A percentile compares a stretch with the other conserved stretches of the same genome.
Evolutionary conservation across 2,113 vertebrate genomes (phyloP).

Genomic region (Calonectris borealis): DNA sequence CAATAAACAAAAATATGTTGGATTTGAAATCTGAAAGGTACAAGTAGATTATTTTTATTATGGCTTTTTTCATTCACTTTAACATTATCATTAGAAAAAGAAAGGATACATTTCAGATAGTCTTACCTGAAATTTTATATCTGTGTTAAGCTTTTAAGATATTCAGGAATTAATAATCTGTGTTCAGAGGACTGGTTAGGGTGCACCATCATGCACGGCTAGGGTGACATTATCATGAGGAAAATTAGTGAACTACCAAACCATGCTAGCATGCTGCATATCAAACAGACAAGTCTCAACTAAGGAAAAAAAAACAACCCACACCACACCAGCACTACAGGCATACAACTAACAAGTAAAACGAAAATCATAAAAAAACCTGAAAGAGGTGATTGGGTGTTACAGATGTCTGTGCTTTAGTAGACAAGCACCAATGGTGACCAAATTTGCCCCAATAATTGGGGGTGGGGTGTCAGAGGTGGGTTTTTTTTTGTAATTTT

Average conservation of each 20-base stretch:
- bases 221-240: background rate
- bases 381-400: background rate
- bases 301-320: background rate
- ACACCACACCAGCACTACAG: background rate
- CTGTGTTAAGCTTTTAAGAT: background rate
- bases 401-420: background rate
- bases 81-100: background rate
- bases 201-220: background rate
- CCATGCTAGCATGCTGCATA: conserved; percentile 21
- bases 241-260: background rate
- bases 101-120: background rate
- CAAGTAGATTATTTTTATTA: background rate
- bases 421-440: background rate
- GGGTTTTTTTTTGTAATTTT: background rate
- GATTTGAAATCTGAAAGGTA: background rate
- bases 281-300: background rate
- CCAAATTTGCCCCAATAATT: background rate
- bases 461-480: background rate
- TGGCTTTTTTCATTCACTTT: background rate
- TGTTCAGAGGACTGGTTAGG: background rate
- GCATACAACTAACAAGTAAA: background rate
- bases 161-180: background rate
- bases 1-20: background rate
- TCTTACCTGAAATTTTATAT: background rate
- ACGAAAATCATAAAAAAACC: background rate